A percentile compares a stretch with the other conserved stretches of the same genome.
phyloP scores from a whole-genome alignment of 2,797 vertebrate genomes.

The Trachops cirrhosus region DNA sequence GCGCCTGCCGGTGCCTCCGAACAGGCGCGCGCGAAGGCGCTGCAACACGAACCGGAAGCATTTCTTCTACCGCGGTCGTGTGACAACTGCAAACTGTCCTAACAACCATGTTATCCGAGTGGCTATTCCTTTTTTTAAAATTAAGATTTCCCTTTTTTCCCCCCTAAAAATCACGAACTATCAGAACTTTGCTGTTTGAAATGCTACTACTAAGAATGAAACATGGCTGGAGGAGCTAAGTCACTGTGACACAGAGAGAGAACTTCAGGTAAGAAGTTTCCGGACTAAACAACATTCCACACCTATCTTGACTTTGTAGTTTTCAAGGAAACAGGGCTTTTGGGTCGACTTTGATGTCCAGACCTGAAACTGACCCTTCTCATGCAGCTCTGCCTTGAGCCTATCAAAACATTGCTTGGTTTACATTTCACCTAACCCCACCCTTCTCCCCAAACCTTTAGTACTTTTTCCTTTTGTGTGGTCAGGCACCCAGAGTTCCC shows the following conservation, averaged over 20 bases:
- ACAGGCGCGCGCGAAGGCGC: neutral
- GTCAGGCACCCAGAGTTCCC: neutral
- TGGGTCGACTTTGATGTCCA: neutral
- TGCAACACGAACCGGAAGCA: neutral
- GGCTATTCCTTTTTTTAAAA: neutral
- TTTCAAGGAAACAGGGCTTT: neutral
- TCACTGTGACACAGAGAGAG: neutral
- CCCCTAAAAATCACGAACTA: neutral
- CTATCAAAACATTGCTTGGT: neutral
- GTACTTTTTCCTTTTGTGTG: neutral
- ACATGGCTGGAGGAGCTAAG: neutral
- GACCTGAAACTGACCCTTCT: neutral
- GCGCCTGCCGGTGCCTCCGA: too few relatives aligned
- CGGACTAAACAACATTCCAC: neutral
- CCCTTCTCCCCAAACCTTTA: neutral
- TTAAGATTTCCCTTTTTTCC: neutral
- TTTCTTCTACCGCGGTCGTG: neutral
- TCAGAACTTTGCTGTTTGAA: neutral
- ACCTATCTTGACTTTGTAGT: neutral
- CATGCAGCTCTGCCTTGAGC: neutral
- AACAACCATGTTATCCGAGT: neutral
- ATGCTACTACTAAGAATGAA: neutral
- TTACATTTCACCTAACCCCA: neutral
- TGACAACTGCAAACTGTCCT: neutral
- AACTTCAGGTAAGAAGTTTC: neutral